phyloP scores from a whole-genome alignment of 2,113 vertebrate species.

The Anser brachyrhynchus region DNA sequence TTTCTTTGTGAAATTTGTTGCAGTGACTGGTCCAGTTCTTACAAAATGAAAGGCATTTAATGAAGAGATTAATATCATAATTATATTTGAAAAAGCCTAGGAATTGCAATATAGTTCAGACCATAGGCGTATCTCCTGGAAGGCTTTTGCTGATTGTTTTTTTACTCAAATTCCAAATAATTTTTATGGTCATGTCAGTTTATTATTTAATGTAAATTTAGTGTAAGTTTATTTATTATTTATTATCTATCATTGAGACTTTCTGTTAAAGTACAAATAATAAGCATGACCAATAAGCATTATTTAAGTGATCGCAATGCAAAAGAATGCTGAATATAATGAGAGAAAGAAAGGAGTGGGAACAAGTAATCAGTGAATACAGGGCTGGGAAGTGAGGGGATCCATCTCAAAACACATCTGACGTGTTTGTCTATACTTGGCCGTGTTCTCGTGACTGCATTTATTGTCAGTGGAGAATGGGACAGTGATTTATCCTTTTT shows the following conservation, averaged over 20 bases:
- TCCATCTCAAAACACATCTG: background rate
- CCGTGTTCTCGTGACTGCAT: background rate
- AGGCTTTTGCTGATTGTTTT: background rate
- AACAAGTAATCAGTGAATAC: background rate
- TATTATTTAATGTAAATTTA: background rate
- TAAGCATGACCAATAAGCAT: background rate
- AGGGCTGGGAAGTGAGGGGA: background rate
- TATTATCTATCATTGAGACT: background rate
- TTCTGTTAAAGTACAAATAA: background rate
- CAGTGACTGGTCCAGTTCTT: background rate
- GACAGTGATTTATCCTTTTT: background rate
- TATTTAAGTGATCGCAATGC: background rate
- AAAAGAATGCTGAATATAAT: background rate
- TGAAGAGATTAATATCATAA: background rate
- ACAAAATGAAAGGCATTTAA: background rate
- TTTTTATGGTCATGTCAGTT: background rate
- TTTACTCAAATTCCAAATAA: background rate
- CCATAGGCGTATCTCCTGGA: background rate
- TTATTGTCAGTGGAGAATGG: background rate
- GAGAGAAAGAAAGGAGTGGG: background rate
- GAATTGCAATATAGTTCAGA: background rate
- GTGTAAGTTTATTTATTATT: background rate
- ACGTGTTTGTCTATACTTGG: background rate
- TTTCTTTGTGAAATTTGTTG: background rate
- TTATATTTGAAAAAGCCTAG: background rate